A percentile compares a stretch with the other conserved stretches of the same genome.
These are phyloP conservation scores for Petrocephalus zakoni DNA, from an alignment of 2,113 vertebrate genomes.

Conservation along the genomic window DNA sequence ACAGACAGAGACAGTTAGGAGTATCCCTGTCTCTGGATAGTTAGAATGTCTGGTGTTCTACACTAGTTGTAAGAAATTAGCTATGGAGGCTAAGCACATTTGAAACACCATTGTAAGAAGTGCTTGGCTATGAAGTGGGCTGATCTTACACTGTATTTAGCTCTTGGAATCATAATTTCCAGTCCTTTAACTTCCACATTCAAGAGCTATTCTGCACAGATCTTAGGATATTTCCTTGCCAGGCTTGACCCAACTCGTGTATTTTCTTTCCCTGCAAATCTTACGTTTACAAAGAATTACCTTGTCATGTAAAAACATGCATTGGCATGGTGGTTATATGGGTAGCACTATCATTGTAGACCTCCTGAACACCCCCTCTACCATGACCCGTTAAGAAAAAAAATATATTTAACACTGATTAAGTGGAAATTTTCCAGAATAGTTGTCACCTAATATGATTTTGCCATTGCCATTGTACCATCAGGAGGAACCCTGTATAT, in stretches of 20 bases:
- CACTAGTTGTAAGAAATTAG: background rate
- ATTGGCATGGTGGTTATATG: background rate
- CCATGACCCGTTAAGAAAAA: too few species aligned
- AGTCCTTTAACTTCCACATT: background rate
- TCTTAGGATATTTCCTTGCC: background rate
- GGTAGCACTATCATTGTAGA: background rate
- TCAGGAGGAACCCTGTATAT: conserved; percentile 7
- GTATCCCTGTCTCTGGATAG: too few species aligned
- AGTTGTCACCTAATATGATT: background rate
- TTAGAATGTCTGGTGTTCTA: background rate
- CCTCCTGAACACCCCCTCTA: background rate
- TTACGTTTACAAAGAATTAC: background rate
- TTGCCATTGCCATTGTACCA: background rate
- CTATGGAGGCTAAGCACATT: background rate
- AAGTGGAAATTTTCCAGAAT: too few species aligned
- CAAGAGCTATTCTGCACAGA: background rate
- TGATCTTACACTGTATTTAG: background rate
- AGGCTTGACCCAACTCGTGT: background rate
- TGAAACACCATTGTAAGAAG: background rate
- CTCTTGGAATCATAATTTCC: background rate
- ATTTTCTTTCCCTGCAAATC: background rate
- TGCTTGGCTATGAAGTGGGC: background rate
- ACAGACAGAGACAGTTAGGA: too few species aligned
- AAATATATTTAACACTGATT: too few species aligned
- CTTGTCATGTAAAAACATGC: background rate